Base-by-base conservation (phyloP, 2,113 vertebrate species). In the Cariama cristata region DNA sequence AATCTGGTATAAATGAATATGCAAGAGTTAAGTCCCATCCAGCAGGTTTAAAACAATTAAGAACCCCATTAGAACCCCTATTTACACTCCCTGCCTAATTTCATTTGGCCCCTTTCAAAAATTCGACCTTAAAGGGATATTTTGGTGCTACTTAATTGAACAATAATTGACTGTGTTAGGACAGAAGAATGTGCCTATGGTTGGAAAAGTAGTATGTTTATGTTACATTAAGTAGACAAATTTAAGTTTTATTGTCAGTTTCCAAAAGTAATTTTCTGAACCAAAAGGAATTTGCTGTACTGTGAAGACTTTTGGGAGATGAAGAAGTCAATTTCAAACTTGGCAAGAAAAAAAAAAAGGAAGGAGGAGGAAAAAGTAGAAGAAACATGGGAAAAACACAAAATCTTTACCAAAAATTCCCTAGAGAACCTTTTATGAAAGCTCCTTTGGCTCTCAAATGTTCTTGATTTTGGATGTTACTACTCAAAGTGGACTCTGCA, bases 301-400 rank as follows among this genome's bases (percentile, higher is more conserved):
- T 50, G 8, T 38, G 27, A 76, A 79, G n/a, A 68, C 44, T 92
- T 89, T 17, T 12, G 19, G 22, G 23, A 79, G 23, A 83, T 32
- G 40, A 93, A 67, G 50, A 85, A 85, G 82, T 50, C 50, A 84
- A 50, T 1, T 72, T 44, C 10, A 56, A 84, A 90, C 26, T 27
- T 85, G 14, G 52, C 22, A 79, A 75, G 40, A 10, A 45, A 49
- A 86, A 67, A 50, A 49, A 33, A 21, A 22, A 2, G 1, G 23
- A 6, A 2, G 7, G 7, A 4, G 4, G 4, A 4, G 4, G 5
- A 58, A 52, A 72, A 14, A 4, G 9, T 18, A 0, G 1, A 56
- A 49, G 28, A 52, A 52, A 59, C 9, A 38, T 28, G 8, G 1
- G 5, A 2, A 13, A 77, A 79, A 90, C 6, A 16, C 7, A 84